Evolutionary conservation across 2,113 vertebrate genomes (phyloP).

Genomic region (Tonatia bakeri): DNA sequence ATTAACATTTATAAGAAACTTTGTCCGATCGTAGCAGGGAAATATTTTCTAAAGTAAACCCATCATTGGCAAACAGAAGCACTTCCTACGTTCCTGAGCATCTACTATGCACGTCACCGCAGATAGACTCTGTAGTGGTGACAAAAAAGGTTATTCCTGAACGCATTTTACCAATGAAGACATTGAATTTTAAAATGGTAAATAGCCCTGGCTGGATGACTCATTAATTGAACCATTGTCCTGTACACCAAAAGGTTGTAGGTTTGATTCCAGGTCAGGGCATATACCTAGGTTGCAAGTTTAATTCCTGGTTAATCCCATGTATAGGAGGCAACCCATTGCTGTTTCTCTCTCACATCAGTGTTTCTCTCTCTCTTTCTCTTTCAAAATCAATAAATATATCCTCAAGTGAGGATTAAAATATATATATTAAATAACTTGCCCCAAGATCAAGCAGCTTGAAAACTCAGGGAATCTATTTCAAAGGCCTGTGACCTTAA

Average conservation of each 20-base stretch:
- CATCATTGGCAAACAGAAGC: background rate
- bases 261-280: too few relatives aligned
- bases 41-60: conserved; percentile 28
- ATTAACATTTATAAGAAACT: background rate
- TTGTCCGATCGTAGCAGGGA: background rate
- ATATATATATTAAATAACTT: background rate
- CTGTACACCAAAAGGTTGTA: too few relatives aligned
- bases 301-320: too few relatives aligned
- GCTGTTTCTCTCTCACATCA: too few relatives aligned
- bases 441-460: background rate
- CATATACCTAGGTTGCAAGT: too few relatives aligned
- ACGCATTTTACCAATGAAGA: background rate
- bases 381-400: too few relatives aligned
- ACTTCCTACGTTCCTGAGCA: background rate
- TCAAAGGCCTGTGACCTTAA: background rate
- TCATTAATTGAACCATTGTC: too few relatives aligned
- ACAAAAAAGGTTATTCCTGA: background rate
- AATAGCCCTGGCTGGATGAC: background rate
- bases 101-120: background rate
- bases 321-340: too few relatives aligned
- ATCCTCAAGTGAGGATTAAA: too few relatives aligned
- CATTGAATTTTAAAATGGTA: background rate
- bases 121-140: background rate
- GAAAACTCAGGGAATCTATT: background rate
- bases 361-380: too few relatives aligned